phyloP scores from a whole-genome alignment of 2,797 vertebrate genomes.

The Epinephelus awoara region DNA sequence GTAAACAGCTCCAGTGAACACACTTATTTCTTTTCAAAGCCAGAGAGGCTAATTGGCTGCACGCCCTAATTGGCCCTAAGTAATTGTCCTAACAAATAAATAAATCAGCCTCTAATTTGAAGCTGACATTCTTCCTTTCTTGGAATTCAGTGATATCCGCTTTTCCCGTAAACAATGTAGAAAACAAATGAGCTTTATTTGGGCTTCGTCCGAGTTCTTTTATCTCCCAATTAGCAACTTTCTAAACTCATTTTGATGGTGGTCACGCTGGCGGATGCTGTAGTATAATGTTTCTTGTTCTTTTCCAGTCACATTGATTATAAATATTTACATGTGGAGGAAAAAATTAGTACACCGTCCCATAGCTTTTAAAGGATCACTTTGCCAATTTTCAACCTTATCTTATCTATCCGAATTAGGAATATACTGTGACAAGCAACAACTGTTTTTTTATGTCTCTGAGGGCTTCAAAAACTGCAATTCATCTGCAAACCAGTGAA shows the following conservation, averaged over 20 bases:
- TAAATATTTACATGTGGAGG: not conserved
- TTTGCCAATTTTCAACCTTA: too few species aligned
- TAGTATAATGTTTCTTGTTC: not conserved
- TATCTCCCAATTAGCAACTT: constrained; percentile 31
- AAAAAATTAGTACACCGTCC: not conserved
- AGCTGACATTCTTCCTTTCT: constrained; percentile 23
- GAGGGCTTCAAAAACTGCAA: too few species aligned
- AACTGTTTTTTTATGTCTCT: too few species aligned
- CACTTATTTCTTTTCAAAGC: constrained; percentile 42
- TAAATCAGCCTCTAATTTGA: constrained; percentile 40
- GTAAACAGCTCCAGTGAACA: constrained; percentile 25
- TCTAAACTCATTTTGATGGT: constrained; percentile 1
- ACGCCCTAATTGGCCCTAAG: constrained; percentile 44
- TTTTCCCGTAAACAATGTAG: constrained; percentile 29
- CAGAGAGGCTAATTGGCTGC: constrained; percentile 48
- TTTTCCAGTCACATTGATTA: not conserved
- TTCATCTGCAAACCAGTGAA: too few species aligned
- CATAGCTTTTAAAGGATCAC: too few species aligned
- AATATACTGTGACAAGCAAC: too few species aligned
- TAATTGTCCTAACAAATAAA: constrained; percentile 57
- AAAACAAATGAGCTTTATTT: constrained; percentile 31
- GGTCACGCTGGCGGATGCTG: not conserved
- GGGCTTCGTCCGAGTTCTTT: constrained; percentile 5
- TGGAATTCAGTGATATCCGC: constrained; percentile 13
- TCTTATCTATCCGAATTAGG: too few species aligned